These are phyloP conservation scores for Torymus aiolomorphi DNA, from an alignment of 2,888 invertebrate species.

Conservation along the genomic window DNA sequence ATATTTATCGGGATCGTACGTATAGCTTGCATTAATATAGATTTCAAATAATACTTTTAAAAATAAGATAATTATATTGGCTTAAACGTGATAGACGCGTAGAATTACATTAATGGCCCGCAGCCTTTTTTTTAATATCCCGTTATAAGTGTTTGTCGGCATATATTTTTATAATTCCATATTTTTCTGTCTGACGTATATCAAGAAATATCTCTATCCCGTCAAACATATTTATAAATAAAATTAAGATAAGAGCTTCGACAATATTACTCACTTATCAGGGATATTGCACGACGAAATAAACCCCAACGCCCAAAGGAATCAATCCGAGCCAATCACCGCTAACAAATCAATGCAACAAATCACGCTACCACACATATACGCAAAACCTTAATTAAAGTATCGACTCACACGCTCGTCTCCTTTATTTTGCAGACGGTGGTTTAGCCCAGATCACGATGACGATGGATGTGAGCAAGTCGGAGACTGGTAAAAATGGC, in stretches of 20 bases:
- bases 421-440: constrained; percentile 51
- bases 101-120: constrained; percentile 1
- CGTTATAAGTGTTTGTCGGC: not conserved
- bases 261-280: no score
- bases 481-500: constrained; percentile 79
- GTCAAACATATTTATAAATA: no score
- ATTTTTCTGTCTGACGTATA: no score
- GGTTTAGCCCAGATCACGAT: constrained; percentile 78
- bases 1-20: no score
- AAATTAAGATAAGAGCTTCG: no score
- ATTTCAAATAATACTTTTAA: not conserved
- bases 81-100: constrained; percentile 4
- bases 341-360: no score
- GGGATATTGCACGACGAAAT: no score
- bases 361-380: not conserved
- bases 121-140: not conserved
- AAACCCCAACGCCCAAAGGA: no score
- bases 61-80: not conserved
- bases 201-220: not conserved
- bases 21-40: no score
- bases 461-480: constrained; percentile 93
- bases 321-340: no score
- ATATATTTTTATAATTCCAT: no score
- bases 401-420: constrained; percentile 1
- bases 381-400: constrained; percentile 38